Percentiles rank a stretch among this genome's conserved stretches.
Evolutionary conservation across 2,888 invertebrate species (phyloP).

Genomic region (Epinotia brunnichana): DNA sequence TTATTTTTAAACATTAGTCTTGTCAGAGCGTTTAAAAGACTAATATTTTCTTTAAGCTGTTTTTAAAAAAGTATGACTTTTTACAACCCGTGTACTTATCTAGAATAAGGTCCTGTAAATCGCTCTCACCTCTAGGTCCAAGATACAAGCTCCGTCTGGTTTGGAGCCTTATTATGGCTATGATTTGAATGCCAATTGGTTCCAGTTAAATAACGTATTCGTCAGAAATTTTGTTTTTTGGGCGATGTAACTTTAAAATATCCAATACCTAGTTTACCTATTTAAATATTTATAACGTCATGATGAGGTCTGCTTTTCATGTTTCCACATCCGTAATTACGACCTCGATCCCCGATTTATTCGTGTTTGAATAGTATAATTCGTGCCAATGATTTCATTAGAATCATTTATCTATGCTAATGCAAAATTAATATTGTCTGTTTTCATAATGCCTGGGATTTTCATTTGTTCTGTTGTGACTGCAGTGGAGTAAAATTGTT

Average conservation of each 20-base stretch:
- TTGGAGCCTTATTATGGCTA: too few relatives aligned
- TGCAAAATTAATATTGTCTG: constrained; percentile 10
- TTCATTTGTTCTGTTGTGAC: neutral
- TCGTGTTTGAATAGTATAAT: constrained; percentile 27
- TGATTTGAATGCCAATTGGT: too few relatives aligned
- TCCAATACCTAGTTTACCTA: neutral
- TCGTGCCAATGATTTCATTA: constrained; percentile 16
- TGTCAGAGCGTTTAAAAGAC: too few relatives aligned
- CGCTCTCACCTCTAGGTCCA: too few relatives aligned
- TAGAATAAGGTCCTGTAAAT: too few relatives aligned
- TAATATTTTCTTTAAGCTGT: too few relatives aligned
- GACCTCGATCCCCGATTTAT: neutral
- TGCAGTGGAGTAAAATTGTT: neutral
- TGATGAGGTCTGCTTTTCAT: neutral
- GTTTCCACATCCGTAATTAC: neutral
- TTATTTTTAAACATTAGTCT: too few relatives aligned
- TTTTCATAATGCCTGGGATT: constrained; percentile 4
- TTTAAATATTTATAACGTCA: neutral
- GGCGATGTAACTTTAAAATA: neutral
- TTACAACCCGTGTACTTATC: too few relatives aligned
- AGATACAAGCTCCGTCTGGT: too few relatives aligned
- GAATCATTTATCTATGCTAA: constrained; percentile 25
- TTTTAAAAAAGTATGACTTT: too few relatives aligned
- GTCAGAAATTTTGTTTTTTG: neutral
- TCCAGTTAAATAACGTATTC: too few relatives aligned